Evolutionary conservation across 2,888 invertebrate genomes (phyloP).

Genomic region (Amaurobius ferox): DNA sequence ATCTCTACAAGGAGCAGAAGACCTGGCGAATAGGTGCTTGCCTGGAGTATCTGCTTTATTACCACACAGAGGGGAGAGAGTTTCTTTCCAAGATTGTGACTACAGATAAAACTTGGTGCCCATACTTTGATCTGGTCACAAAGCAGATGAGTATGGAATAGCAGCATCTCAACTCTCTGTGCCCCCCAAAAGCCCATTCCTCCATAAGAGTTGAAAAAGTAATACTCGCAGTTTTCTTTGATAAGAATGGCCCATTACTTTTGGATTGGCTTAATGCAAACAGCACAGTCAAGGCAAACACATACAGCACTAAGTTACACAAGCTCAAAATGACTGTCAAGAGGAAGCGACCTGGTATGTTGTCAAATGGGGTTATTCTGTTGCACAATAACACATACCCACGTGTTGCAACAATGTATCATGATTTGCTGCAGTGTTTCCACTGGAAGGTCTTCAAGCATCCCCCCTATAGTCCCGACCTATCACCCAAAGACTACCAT

Average conservation of each 20-base stretch:
- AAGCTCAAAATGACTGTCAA: not conserved
- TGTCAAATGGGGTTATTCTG: too few species aligned
- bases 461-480: slow-evolving; percentile 1
- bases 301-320: not conserved
- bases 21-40: not conserved
- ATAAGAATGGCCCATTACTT: not conserved
- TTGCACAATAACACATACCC: too few species aligned
- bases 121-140: not conserved
- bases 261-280: not conserved
- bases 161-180: not conserved
- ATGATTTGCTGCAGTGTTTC: too few species aligned
- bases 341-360: not conserved
- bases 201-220: not conserved
- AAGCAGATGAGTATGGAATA: not conserved
- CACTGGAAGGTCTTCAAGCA: not conserved
- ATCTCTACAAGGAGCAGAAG: not conserved
- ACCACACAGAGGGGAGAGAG: not conserved
- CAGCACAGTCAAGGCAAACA: not conserved
- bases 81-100: not conserved
- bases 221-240: not conserved
- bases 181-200: not conserved
- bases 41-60: not conserved
- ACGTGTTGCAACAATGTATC: too few species aligned
- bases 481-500: slow-evolving; percentile 3
- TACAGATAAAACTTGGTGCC: not conserved